Evolutionary conservation across 2,797 vertebrate genomes (phyloP).

Genomic region (Megaceryle alcyon): DNA sequence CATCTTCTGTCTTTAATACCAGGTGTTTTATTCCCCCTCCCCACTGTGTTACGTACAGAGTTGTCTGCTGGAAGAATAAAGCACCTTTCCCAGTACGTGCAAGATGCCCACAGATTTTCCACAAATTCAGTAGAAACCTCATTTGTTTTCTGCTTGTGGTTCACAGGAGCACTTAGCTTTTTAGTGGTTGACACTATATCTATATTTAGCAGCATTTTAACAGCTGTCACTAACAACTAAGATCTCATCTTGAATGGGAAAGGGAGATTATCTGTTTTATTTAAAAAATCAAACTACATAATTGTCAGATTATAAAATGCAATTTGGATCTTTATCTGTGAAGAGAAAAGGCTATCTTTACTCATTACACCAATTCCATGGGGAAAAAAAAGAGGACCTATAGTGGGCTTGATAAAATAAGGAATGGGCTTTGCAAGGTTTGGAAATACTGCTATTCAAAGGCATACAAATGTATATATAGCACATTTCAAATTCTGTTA

Average conservation of each 20-base stretch:
- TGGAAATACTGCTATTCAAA: slow-evolving; percentile 5
- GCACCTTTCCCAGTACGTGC: not conserved
- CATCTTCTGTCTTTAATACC: not conserved
- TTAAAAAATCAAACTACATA: slow-evolving; percentile 43
- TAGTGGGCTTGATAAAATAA: not conserved
- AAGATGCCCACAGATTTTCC: slow-evolving; percentile 51
- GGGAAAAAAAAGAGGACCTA: not conserved
- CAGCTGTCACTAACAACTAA: slow-evolving; percentile 78
- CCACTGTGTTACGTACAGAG: not conserved
- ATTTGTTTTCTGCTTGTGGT: slow-evolving; percentile 72
- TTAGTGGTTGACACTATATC: slow-evolving; percentile 69
- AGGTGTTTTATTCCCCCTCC: not conserved
- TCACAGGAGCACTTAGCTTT: slow-evolving; percentile 72
- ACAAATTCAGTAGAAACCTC: slow-evolving; percentile 57
- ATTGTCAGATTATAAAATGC: slow-evolving; percentile 56
- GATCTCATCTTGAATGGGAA: slow-evolving; percentile 71
- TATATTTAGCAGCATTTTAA: slow-evolving; percentile 80
- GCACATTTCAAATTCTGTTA: not conserved
- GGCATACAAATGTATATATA: not conserved
- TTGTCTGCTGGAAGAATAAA: slow-evolving; percentile 38
- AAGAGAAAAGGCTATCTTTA: slow-evolving; percentile 28
- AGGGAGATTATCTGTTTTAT: slow-evolving; percentile 55
- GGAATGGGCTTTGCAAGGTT: not conserved
- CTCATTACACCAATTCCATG: not conserved
- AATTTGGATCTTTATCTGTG: slow-evolving; percentile 48